Conservation (phyloP, 2,113 vertebrate species). For the Elgaria multicarinata region DNA sequence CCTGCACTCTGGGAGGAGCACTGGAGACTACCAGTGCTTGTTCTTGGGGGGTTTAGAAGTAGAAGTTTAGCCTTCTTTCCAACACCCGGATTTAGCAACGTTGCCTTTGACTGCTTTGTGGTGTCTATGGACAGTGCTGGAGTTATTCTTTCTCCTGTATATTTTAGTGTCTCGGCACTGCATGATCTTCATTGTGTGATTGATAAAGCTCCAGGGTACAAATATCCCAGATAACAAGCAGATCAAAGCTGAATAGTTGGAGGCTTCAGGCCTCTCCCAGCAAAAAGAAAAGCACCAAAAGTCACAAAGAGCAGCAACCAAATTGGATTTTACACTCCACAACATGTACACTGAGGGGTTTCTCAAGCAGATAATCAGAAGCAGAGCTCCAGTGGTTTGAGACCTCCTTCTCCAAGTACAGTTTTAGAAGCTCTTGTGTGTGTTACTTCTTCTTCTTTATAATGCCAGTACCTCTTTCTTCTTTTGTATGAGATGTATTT, state of each 20-base stretch:
- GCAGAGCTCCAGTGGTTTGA: constrained; percentile 1
- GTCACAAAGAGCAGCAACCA: not conserved
- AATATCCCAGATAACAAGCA: not conserved
- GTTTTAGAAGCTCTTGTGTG: not conserved
- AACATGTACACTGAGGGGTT: not conserved
- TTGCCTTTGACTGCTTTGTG: not conserved
- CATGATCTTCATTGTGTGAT: not conserved
- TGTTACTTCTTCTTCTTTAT: not conserved
- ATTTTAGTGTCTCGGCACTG: not conserved
- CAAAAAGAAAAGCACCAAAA: not conserved
- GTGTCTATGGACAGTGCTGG: not conserved
- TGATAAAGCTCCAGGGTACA: constrained; percentile 4
- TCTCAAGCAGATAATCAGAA: constrained; percentile 4
- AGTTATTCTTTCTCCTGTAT: not conserved
- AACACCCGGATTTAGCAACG: not conserved
- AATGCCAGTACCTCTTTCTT: not conserved
- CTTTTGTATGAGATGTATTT: not conserved
- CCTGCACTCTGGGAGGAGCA: no score
- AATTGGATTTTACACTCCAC: constrained; percentile 2
- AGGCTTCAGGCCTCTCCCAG: not conserved
- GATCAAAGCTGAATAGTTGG: not conserved
- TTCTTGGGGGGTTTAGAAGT: not conserved
- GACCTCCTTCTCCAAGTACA: not conserved
- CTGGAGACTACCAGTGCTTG: not conserved
- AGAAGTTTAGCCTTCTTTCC: not conserved